Evolutionary conservation across 2,797 vertebrate species (phyloP), one percentile per base, ranked within the genome.

Genomic region (Lepus oiostolus): DNA sequence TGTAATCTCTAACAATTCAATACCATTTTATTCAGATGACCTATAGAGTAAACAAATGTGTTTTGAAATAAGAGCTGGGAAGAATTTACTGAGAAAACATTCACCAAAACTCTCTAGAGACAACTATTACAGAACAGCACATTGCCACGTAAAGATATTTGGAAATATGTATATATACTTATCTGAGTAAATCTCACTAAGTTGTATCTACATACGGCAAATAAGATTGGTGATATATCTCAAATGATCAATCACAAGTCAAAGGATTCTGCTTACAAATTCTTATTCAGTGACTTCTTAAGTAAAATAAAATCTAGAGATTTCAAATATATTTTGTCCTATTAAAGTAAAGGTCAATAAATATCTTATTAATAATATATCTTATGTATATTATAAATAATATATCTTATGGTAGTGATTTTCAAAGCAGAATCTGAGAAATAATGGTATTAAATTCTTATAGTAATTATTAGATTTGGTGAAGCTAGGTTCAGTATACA

Each of bases 61-160:
- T 81, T 93, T 96, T 96, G 24, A 96, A 92, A 85, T 93, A 93
- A 95, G 88, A 22, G 60, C 52, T 93, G 60, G 86, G 71, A 82
- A n/a, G 70, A 10, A 86, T 93, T 92, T 85, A 94, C 38, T 84
- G 11, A 89, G 68, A 85, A 96, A 94, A 84, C 38, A 86, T 80
- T 94, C 28, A 94, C 24, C 47, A 90, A 90, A 90, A 96, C 2
- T 86, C 60, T 85, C n/a, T 65, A 88, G 60, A 84, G 38, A 97
- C 12, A 79, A 88, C 60, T 9, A 90, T 74, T 75, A 88, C 2
- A 93, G 65, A 91, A 63, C 7, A 94, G 28, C 7, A 85, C 87
- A 72, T 72, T 52, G 54, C 54, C 54, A 50, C 70, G 28, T 68
- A 54, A 83, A 74, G 13, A 42, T 85, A 68, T 21, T 58, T 38